Conservation (phyloP, 1,140 invertebrate genomes). For the Nephotettix cincticeps region DNA sequence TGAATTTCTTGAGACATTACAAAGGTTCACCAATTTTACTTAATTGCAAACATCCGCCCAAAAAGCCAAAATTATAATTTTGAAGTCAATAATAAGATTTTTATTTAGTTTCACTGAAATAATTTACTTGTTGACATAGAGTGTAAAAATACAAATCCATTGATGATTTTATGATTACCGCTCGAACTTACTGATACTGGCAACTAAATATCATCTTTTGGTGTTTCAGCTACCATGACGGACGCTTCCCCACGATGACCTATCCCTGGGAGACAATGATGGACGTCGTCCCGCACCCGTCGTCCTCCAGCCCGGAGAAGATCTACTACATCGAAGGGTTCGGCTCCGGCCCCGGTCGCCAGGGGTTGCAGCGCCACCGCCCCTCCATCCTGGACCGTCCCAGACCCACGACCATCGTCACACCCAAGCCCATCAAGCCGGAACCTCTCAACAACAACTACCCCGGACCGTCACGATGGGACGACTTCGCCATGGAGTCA, state of each 20-base stretch:
- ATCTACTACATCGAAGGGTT: constrained; percentile 19
- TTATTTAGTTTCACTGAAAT: too few relatives aligned
- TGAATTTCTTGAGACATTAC: too few relatives aligned
- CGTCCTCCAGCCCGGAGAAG: neutral
- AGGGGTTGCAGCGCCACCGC: neutral
- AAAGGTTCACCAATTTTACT: too few relatives aligned
- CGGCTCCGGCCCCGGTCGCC: neutral
- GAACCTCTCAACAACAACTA: constrained; percentile 15
- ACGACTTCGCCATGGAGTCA: neutral
- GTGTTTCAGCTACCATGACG: too few relatives aligned
- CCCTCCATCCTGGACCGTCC: constrained; percentile 10
- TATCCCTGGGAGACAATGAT: neutral
- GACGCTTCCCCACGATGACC: neutral
- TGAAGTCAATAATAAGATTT: too few relatives aligned
- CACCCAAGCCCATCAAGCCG: constrained; percentile 13
- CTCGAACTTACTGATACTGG: too few relatives aligned
- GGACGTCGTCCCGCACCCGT: neutral
- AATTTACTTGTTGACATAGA: too few relatives aligned
- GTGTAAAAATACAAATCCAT: too few relatives aligned
- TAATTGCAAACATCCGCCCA: too few relatives aligned
- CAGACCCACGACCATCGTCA: neutral
- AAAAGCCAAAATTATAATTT: too few relatives aligned
- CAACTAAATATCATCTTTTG: too few relatives aligned
- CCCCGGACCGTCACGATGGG: neutral
- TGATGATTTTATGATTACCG: too few relatives aligned